Conservation (phyloP, 1,140 invertebrate species). For the Brachionus rotundiformis region DNA sequence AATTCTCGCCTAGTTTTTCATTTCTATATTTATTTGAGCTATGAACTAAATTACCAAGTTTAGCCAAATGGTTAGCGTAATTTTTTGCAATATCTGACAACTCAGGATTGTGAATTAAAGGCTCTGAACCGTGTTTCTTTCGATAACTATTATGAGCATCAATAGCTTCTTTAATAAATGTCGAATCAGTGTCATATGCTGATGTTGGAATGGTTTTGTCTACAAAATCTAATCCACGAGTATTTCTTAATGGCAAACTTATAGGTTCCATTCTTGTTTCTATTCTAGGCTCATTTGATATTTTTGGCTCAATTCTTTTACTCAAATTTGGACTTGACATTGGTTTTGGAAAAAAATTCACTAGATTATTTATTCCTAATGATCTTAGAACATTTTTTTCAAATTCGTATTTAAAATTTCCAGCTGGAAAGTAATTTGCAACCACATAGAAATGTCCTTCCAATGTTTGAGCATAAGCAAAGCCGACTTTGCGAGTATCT, state of each 20-base stretch:
- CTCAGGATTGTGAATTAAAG: slow-evolving; percentile 71
- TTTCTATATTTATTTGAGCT: slow-evolving; percentile 60
- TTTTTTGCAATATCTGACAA: slow-evolving; percentile 71
- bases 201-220: neutral
- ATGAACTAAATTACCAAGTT: slow-evolving; percentile 73
- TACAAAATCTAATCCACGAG: neutral
- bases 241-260: neutral
- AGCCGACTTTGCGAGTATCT: slow-evolving; percentile 23
- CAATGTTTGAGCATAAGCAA: slow-evolving; percentile 11
- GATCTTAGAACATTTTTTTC: slow-evolving; percentile 17
- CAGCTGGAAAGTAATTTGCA: slow-evolving; percentile 46
- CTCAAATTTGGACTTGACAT: neutral
- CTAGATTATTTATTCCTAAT: neutral
- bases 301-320: neutral
- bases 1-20: slow-evolving; percentile 1
- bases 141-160: slow-evolving; percentile 77
- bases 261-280: neutral
- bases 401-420: slow-evolving; percentile 47
- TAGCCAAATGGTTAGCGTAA: slow-evolving; percentile 76
- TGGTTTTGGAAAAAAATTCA: neutral
- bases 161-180: slow-evolving; percentile 41
- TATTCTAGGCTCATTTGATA: neutral
- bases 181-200: neutral
- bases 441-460: slow-evolving; percentile 47
- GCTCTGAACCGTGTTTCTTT: slow-evolving; percentile 72